phyloP scores from a whole-genome alignment of 2,797 vertebrate species.

The Lacerta agilis region DNA sequence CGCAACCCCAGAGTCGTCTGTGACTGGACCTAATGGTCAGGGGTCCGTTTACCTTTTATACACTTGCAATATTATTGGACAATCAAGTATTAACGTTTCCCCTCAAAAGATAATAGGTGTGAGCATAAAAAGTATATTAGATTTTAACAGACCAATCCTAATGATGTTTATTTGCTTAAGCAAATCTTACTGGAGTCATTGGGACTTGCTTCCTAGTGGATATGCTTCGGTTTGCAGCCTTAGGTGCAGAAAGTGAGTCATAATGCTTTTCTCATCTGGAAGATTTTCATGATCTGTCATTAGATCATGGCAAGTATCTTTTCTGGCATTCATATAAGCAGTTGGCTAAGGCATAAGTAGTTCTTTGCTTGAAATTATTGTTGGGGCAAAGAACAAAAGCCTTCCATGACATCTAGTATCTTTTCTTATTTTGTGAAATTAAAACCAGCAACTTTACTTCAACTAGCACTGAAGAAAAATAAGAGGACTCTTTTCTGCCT shows the following conservation, averaged over 20 bases:
- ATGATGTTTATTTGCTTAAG: not conserved
- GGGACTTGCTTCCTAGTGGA: not conserved
- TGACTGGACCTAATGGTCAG: too few species aligned
- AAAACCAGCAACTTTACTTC: not conserved
- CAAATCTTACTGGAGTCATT: not conserved
- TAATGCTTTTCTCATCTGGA: not conserved
- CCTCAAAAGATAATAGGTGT: not conserved
- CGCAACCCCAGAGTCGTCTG: too few species aligned
- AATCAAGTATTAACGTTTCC: not conserved
- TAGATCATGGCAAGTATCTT: not conserved
- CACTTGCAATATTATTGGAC: not conserved
- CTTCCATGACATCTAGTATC: not conserved
- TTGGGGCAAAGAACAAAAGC: not conserved
- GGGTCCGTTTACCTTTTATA: too few species aligned
- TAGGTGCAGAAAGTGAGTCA: not conserved
- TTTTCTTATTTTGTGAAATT: not conserved
- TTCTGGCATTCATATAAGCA: not conserved
- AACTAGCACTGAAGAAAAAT: not conserved
- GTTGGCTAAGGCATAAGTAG: not conserved
- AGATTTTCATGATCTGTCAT: not conserved
- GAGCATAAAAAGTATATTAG: not conserved
- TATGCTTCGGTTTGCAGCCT: not conserved
- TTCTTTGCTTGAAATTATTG: not conserved
- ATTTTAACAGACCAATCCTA: not conserved
- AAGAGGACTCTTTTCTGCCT: not conserved